Percentiles rank a stretch among this genome's conserved stretches.
Conservation (phyloP, 2,113 vertebrate genomes). For the Epinephelus moara region DNA sequence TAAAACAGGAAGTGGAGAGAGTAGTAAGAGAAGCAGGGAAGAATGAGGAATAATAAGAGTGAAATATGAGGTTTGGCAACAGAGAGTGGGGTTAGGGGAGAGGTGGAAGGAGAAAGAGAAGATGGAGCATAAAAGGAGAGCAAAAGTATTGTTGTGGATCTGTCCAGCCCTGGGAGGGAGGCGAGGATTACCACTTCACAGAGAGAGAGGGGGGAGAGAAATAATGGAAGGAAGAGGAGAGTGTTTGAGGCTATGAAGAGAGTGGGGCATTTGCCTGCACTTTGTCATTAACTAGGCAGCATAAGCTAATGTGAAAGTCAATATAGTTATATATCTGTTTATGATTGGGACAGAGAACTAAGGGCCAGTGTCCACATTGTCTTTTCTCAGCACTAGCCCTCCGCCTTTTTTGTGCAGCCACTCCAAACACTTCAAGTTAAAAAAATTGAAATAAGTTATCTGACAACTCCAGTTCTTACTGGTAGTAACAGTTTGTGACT, state of each 20-base stretch:
- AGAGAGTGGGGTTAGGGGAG: constrained; percentile 2
- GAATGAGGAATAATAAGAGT: not conserved
- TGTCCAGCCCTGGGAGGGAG: not conserved
- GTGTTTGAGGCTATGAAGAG: not conserved
- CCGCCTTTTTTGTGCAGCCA: too few relatives aligned
- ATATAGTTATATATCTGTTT: constrained; percentile 1
- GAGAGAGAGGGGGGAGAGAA: not conserved
- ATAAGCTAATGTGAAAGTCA: not conserved
- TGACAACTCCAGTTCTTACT: not conserved
- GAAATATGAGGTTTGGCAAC: constrained; percentile 9
- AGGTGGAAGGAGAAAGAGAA: constrained; percentile 6
- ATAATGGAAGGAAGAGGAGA: not conserved
- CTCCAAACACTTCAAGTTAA: too few relatives aligned
- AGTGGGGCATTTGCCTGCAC: not conserved
- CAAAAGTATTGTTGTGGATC: not conserved
- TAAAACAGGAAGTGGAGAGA: not conserved
- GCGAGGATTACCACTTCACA: not conserved
- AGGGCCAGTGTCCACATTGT: too few relatives aligned
- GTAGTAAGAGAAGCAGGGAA: not conserved
- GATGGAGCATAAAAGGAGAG: constrained; percentile 12
- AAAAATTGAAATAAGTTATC: not conserved
- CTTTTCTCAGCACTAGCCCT: too few relatives aligned
- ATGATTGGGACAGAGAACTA: not conserved
- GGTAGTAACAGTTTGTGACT: not conserved
- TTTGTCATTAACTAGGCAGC: not conserved